Base-by-base conservation (phyloP, 2,113 vertebrate species). In the Holacanthus passer region DNA sequence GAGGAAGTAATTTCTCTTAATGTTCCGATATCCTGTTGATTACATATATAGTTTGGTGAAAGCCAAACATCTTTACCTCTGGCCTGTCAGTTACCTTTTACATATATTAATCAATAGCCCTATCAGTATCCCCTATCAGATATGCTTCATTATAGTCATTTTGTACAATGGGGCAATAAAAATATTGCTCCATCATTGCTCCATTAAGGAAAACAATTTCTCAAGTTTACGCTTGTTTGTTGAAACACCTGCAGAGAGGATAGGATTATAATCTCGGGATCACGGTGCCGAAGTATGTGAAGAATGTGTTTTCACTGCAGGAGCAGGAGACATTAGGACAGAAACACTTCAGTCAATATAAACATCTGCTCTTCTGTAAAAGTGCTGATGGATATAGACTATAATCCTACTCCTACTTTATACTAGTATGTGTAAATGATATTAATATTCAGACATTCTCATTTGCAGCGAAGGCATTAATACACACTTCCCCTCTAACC, bases 271-370 rank as follows among this genome's bases (percentile, higher is more conserved):
- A 66, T 72, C 27, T 58, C 65, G 68, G 56, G 11, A 73, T 63
- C n/a, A 47, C 71, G 67, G 55, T 66, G 74, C 67, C 62, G 64
- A 71, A 88, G 70, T 52, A 90, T 89, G 73, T 70, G 69, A 88
- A 82, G 79, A 90, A 90, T 92, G 74, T 74, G 48, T 7, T 69
- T 81, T 56, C 71, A 32, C 71, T 64, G 81, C 55, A 79, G 79
- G 73, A 53, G 41, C 65, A 32, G 67, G 32, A 63, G 41, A 79
- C 58, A 29, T 87, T 80, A 55, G 19, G 29, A 7, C 22, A 67
- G 43, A 31, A 58, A 79, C 24, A 9, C 52, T 67, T 41, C 16
- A 45, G 73, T 71, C 43, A 59, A 60, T 41, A 62, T n/a, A 64
- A 71, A 73, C 64, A 72, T 63, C 37, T 56, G 22, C 35, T 84